Percentiles rank a stretch among this genome's conserved stretches.
Conservation (phyloP, 2,888 invertebrate species). For the Diarsia brunnea region DNA sequence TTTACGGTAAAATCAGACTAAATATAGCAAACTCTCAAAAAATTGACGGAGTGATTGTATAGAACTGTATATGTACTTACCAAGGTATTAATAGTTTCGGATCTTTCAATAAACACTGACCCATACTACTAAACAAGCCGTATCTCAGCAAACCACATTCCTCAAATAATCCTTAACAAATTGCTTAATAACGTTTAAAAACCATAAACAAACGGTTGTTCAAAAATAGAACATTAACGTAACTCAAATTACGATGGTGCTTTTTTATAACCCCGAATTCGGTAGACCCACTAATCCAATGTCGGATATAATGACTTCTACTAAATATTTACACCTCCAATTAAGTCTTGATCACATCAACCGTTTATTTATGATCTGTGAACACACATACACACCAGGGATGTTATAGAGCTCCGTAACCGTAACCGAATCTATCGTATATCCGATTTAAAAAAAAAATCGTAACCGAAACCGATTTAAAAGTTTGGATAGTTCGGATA, state of each 20-base stretch:
- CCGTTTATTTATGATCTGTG: conserved; percentile 43
- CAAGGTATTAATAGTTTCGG: background rate
- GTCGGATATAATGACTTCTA: conserved; percentile 18
- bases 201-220: background rate
- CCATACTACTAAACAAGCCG: background rate
- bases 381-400: conserved; percentile 11
- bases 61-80: background rate
- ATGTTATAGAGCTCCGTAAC: no score
- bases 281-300: conserved; percentile 22
- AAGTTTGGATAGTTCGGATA: no score
- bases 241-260: background rate
- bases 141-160: background rate
- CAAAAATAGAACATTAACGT: background rate
- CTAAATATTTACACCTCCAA: conserved; percentile 39
- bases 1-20: background rate
- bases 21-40: background rate
- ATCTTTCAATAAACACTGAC: background rate
- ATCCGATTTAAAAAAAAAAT: no score
- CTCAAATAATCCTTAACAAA: background rate
- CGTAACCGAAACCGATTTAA: no score
- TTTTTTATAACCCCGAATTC: conserved; percentile 17
- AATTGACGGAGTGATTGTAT: background rate
- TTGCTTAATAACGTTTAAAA: background rate
- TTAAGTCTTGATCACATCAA: conserved; percentile 26
- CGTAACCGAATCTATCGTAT: no score